Evolutionary conservation across 2,888 invertebrate genomes (phyloP).

Genomic region (Adelphocoris suturalis): DNA sequence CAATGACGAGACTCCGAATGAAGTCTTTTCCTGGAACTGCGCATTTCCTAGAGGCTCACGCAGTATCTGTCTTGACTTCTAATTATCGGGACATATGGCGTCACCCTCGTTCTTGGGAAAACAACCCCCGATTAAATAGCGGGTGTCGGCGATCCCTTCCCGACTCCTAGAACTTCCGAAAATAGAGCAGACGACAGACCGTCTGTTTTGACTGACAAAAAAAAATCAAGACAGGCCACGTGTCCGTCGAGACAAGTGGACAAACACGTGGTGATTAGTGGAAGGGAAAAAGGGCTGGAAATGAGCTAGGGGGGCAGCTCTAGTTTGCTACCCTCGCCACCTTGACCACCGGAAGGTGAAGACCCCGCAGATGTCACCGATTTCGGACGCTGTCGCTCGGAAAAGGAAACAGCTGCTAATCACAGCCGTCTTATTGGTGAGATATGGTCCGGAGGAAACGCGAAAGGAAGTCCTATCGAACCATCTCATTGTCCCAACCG

Average conservation of each 20-base stretch:
- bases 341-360: slow-evolving; percentile 65
- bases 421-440: slow-evolving; percentile 67
- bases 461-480: slow-evolving; percentile 40
- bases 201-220: slow-evolving; percentile 56
- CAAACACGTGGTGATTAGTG: slow-evolving; percentile 60
- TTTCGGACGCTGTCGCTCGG: slow-evolving; percentile 28
- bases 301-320: not conserved
- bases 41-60: not conserved
- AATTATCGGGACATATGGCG: slow-evolving; percentile 59
- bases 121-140: slow-evolving; percentile 61
- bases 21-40: not conserved
- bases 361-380: slow-evolving; percentile 59
- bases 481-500: slow-evolving; percentile 63
- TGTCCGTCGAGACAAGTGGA: slow-evolving; percentile 58
- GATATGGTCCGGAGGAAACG: slow-evolving; percentile 38
- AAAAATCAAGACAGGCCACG: slow-evolving; percentile 25
- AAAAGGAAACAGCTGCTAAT: slow-evolving; percentile 69
- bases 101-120: slow-evolving; percentile 49
- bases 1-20: no score
- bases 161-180: slow-evolving; percentile 30
- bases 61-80: slow-evolving; percentile 47
- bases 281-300: not conserved
- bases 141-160: slow-evolving; percentile 31
- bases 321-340: not conserved
- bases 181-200: slow-evolving; percentile 49